Percentiles rank a stretch among this genome's conserved stretches.
phyloP scores from a whole-genome alignment of 2,888 invertebrate species.

The Caenorhabditis sp. region DNA sequence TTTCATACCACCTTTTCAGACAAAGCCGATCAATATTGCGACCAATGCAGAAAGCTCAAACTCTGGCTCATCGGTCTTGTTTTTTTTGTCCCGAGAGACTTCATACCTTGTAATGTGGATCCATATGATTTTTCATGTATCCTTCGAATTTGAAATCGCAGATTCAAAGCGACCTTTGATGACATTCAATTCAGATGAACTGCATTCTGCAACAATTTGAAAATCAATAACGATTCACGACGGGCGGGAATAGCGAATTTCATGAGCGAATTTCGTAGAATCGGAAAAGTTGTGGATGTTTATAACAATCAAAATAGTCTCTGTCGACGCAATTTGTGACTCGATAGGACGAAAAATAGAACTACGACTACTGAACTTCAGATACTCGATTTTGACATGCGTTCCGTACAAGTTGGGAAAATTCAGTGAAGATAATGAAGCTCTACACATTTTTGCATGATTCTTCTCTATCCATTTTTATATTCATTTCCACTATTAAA shows the following conservation, averaged over 20 bases:
- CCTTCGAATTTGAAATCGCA: constrained; percentile 16
- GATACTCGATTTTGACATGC: too few relatives aligned
- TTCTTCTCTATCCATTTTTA: neutral
- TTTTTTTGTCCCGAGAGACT: too few relatives aligned
- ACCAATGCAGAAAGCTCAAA: neutral
- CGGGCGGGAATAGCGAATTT: neutral
- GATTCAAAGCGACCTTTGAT: constrained; percentile 28
- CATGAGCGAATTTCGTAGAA: neutral
- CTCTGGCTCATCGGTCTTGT: too few relatives aligned
- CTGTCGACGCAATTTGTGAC: too few relatives aligned
- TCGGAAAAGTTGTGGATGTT: too few relatives aligned
- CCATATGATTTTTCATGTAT: constrained; percentile 27
- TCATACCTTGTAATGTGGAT: constrained; percentile 45
- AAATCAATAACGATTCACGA: constrained; percentile 34
- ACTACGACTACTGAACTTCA: too few relatives aligned
- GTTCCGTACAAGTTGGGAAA: too few relatives aligned
- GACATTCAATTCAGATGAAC: constrained; percentile 23
- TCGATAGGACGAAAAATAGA: too few relatives aligned
- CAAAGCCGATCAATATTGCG: constrained; percentile 13
- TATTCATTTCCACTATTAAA: constrained; percentile 45
- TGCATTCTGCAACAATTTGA: constrained; percentile 54
- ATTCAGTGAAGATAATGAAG: too few relatives aligned
- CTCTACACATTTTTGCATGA: neutral
- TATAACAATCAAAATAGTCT: too few relatives aligned
- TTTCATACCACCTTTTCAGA: neutral